These are phyloP conservation scores for Pocillopora verrucosa DNA, from an alignment of 64 coral and sea anemone genomes.

Conservation along the genomic window DNA sequence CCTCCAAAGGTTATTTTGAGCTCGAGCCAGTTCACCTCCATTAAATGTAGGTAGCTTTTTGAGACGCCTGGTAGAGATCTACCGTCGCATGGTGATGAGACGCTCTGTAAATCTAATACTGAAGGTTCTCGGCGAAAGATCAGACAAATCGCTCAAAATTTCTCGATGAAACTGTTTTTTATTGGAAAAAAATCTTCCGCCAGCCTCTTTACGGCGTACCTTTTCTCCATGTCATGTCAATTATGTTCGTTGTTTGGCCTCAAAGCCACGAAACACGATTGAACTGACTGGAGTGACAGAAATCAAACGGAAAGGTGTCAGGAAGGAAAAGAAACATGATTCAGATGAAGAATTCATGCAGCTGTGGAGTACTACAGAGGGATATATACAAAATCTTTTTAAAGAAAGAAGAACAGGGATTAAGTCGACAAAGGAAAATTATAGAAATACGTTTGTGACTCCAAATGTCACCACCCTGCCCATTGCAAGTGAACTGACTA, in stretches of 20 bases:
- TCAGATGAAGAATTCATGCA: conserved; percentile 75
- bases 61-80: conserved; percentile 5
- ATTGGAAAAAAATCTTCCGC: background rate
- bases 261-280: background rate
- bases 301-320: background rate
- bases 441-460: background rate
- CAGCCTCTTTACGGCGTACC: background rate
- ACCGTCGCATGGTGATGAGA: too few species aligned
- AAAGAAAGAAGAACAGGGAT: conserved; percentile 38
- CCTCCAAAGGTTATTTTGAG: background rate
- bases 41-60: background rate
- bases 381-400: conserved; percentile 44
- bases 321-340: conserved; percentile 43
- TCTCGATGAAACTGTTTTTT: background rate
- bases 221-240: background rate
- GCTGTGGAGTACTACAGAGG: conserved; percentile 72
- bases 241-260: background rate
- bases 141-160: background rate
- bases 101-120: background rate
- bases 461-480: conserved; percentile 42
- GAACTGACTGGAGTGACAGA: conserved; percentile 33
- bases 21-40: background rate
- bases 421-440: background rate
- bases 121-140: background rate
- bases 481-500: conserved; percentile 25